These are phyloP conservation scores for Drosophila willistoni DNA, from an alignment of 1,140 invertebrate species.

Conservation along the genomic window DNA sequence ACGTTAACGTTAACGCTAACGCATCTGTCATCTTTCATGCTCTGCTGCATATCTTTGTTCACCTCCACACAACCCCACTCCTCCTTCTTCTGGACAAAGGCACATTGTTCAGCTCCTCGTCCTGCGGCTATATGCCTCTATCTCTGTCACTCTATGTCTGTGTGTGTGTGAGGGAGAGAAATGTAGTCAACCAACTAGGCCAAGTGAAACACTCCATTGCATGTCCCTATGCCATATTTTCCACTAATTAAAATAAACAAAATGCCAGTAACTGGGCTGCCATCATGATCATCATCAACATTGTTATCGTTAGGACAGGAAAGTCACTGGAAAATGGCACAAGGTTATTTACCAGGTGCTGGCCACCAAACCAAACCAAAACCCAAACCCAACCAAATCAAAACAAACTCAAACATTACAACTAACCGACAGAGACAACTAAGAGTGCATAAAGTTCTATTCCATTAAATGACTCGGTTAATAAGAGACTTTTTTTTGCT, in stretches of 20 bases:
- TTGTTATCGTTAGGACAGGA: constrained; percentile 46
- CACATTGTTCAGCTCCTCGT: constrained; percentile 60
- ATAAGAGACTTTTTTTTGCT: neutral
- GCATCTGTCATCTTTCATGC: constrained; percentile 76
- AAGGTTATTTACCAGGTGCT: constrained; percentile 52
- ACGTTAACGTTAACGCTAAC: constrained; percentile 37
- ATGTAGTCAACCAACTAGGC: constrained; percentile 56
- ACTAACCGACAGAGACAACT: neutral
- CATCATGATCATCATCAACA: constrained; percentile 43
- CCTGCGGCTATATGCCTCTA: constrained; percentile 59
- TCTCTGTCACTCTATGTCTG: constrained; percentile 14
- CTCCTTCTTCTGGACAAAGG: constrained; percentile 48
- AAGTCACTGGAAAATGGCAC: constrained; percentile 66
- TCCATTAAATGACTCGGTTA: neutral
- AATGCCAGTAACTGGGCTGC: constrained; percentile 56
- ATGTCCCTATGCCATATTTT: constrained; percentile 70
- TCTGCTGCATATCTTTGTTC: constrained; percentile 54
- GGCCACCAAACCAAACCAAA: neutral
- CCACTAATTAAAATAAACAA: constrained; percentile 82
- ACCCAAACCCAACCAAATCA: neutral
- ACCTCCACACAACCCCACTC: neutral
- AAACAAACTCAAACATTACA: neutral
- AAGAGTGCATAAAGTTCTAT: neutral
- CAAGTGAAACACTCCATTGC: constrained; percentile 74
- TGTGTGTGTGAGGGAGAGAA: neutral